Evolutionary conservation across 1,140 invertebrate species (phyloP).

Genomic region (Tetragnatha versicolor): DNA sequence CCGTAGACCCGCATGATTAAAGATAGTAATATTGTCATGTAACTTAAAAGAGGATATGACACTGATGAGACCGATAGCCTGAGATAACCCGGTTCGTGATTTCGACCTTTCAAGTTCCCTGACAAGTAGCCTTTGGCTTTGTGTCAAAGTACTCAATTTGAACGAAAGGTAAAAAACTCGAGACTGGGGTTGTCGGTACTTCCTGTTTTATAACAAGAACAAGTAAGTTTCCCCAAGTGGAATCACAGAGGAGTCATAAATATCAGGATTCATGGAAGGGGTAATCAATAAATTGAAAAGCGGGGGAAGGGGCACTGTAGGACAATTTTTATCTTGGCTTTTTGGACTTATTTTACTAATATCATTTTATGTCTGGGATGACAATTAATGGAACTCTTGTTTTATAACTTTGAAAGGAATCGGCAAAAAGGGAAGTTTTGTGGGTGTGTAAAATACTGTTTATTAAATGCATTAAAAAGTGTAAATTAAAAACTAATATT

Average conservation of each 20-base stretch:
- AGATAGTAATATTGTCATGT: not conserved
- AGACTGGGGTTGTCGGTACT: constrained; percentile 2
- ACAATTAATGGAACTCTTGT: no score
- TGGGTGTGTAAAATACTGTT: no score
- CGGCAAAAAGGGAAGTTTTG: no score
- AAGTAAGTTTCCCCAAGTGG: not conserved
- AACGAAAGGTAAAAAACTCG: not conserved
- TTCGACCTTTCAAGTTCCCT: not conserved
- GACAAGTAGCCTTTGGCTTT: constrained; percentile 27
- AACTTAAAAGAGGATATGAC: not conserved
- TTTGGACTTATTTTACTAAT: no score
- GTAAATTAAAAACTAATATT: no score
- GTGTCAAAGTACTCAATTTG: constrained; percentile 13
- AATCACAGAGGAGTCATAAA: constrained; percentile 24
- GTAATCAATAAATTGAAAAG: constrained; percentile 14
- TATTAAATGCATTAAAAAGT: no score
- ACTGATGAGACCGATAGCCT: no score
- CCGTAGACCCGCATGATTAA: constrained; percentile 14
- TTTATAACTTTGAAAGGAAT: no score
- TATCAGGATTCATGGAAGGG: not conserved
- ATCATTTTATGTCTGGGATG: no score
- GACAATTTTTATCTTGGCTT: not conserved
- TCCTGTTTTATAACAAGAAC: constrained; percentile 16
- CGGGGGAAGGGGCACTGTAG: not conserved
- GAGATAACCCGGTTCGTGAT: not conserved